Evolutionary conservation across 2,113 vertebrate genomes (phyloP).

Genomic region (Cephalopterus ornatus): DNA sequence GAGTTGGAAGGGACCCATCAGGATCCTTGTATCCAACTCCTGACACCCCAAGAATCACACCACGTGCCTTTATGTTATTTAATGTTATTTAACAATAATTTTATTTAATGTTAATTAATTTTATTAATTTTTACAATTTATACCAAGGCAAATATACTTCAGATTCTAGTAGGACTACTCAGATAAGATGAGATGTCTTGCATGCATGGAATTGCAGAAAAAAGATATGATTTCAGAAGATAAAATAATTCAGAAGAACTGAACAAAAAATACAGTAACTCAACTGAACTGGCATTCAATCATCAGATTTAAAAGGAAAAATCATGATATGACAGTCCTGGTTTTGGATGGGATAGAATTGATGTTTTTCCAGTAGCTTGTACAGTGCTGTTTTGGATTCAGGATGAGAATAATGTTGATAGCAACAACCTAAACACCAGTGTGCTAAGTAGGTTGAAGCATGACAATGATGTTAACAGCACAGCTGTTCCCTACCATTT

Average conservation of each 20-base stretch:
- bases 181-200: background rate
- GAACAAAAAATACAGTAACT: background rate
- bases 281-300: background rate
- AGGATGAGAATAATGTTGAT: background rate
- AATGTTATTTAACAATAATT: background rate
- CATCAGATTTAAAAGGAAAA: background rate
- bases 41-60: background rate
- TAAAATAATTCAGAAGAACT: background rate
- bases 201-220: background rate
- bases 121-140: background rate
- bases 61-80: background rate
- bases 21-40: background rate
- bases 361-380: background rate
- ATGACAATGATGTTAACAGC: background rate
- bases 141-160: background rate
- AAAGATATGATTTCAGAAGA: background rate
- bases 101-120: background rate
- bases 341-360: background rate
- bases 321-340: background rate
- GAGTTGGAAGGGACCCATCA: background rate
- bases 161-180: background rate
- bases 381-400: background rate
- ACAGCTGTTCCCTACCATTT: background rate
- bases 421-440: background rate
- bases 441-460: background rate